Conservation (phyloP, 2,888 invertebrate species). For the Acanthococcus lagerstroemiae region DNA sequence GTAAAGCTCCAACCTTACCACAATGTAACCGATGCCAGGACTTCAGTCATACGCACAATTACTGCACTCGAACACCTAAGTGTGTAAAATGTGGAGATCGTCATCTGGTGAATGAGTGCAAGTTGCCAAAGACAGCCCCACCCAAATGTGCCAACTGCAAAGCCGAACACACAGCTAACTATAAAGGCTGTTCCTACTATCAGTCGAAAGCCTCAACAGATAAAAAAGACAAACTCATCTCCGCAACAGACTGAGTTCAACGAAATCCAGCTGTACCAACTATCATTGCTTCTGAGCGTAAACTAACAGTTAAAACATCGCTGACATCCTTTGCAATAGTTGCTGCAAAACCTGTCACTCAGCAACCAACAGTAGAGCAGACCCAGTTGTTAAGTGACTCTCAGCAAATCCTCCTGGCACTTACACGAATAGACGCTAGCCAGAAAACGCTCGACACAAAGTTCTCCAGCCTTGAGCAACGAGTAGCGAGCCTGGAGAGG, state of each 20-base stretch:
- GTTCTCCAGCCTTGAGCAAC: background rate
- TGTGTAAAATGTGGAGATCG: background rate
- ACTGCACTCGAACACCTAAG: background rate
- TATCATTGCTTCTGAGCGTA: too few species aligned
- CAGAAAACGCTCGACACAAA: background rate
- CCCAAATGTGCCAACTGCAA: background rate
- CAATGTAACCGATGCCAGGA: constrained; percentile 2
- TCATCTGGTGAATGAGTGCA: background rate
- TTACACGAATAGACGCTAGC: background rate
- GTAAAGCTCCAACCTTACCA: constrained; percentile 1
- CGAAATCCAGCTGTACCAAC: background rate
- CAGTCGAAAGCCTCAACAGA: background rate
- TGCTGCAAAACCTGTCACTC: background rate
- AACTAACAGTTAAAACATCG: background rate
- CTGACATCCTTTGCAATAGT: background rate
- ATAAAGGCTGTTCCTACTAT: background rate
- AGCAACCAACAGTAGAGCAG: background rate
- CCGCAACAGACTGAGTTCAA: background rate
- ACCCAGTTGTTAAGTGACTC: background rate
- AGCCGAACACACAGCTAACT: background rate
- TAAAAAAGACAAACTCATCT: background rate
- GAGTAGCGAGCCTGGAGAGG: background rate
- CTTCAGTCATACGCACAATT: background rate
- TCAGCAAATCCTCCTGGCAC: background rate
- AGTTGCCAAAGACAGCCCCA: background rate